These are phyloP conservation scores for Chascanopsetta lugubris DNA, from an alignment of 2,113 vertebrate genomes.

Conservation along the genomic window DNA sequence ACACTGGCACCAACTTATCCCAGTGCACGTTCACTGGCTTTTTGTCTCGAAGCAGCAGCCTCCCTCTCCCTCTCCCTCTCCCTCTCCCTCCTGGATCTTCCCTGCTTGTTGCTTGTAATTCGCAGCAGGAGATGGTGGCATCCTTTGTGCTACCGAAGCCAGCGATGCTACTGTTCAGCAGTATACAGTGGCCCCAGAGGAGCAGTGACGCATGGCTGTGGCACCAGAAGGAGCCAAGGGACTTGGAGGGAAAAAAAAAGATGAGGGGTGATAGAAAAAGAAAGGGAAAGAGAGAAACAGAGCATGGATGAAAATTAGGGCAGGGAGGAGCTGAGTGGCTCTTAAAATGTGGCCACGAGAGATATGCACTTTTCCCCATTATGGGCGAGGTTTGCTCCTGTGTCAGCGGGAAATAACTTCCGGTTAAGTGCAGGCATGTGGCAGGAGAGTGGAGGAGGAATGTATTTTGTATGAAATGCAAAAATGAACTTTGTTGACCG, in stretches of 20 bases:
- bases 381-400: slow-evolving; percentile 43
- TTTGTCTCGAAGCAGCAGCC: slow-evolving; percentile 60
- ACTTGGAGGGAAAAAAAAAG: slow-evolving; percentile 52
- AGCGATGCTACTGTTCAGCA: slow-evolving; percentile 43
- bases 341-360: slow-evolving; percentile 60
- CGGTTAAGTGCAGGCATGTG: slow-evolving; percentile 55
- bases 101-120: slow-evolving; percentile 60
- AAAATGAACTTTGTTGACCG: slow-evolving; percentile 29
- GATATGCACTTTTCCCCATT: slow-evolving; percentile 53
- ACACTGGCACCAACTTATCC: slow-evolving; percentile 65
- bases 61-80: slow-evolving; percentile 32
- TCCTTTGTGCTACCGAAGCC: slow-evolving; percentile 58
- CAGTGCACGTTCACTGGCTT: slow-evolving; percentile 40
- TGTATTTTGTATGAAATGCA: slow-evolving; percentile 69
- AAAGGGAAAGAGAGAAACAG: neutral
- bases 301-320: slow-evolving; percentile 37
- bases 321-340: slow-evolving; percentile 45
- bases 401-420: slow-evolving; percentile 71
- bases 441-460: slow-evolving; percentile 37
- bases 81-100: slow-evolving; percentile 31
- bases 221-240: slow-evolving; percentile 59
- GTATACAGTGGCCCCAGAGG: slow-evolving; percentile 59
- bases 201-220: slow-evolving; percentile 55
- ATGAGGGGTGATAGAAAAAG: slow-evolving; percentile 18
- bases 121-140: slow-evolving; percentile 54